phyloP scores from a whole-genome alignment of 2,797 vertebrate genomes.

The Danionella dracula region DNA sequence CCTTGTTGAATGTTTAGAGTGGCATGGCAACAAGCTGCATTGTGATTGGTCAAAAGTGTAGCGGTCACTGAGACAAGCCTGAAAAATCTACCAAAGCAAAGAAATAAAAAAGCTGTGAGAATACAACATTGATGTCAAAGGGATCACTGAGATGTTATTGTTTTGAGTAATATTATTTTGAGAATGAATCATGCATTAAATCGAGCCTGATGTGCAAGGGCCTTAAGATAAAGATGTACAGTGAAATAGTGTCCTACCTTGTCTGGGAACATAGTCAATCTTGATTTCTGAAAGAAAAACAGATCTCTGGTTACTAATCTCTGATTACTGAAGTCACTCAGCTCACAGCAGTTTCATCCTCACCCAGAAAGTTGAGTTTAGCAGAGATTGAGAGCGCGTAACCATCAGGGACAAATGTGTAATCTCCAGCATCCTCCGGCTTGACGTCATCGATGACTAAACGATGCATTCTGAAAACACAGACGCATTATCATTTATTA shows the following conservation, averaged over 20 bases:
- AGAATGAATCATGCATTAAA: too few species aligned
- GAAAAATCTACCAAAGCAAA: too few species aligned
- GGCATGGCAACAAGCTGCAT: too few species aligned
- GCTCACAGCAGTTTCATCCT: constrained; percentile 35
- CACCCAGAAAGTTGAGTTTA: constrained; percentile 92
- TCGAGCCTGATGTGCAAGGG: too few species aligned
- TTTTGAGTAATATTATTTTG: too few species aligned
- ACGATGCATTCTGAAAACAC: constrained; percentile 73
- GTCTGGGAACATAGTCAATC: constrained; percentile 85
- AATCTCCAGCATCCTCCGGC: constrained; percentile 83
- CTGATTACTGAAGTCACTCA: not conserved
- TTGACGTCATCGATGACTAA: constrained; percentile 78
- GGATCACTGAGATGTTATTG: too few species aligned
- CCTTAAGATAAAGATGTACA: too few species aligned
- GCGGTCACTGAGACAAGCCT: too few species aligned
- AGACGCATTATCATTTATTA: not conserved
- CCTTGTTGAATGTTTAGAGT: too few species aligned
- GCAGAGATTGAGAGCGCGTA: constrained; percentile 86
- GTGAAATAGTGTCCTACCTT: constrained; percentile 62
- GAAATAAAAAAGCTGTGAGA: too few species aligned
- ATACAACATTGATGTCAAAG: too few species aligned
- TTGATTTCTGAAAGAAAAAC: constrained; percentile 76
- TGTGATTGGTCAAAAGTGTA: too few species aligned
- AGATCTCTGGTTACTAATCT: not conserved
- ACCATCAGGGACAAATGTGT: constrained; percentile 85